Evolutionary conservation across 2,113 vertebrate species (phyloP).

Genomic region (Bambusicola thoracicus): DNA sequence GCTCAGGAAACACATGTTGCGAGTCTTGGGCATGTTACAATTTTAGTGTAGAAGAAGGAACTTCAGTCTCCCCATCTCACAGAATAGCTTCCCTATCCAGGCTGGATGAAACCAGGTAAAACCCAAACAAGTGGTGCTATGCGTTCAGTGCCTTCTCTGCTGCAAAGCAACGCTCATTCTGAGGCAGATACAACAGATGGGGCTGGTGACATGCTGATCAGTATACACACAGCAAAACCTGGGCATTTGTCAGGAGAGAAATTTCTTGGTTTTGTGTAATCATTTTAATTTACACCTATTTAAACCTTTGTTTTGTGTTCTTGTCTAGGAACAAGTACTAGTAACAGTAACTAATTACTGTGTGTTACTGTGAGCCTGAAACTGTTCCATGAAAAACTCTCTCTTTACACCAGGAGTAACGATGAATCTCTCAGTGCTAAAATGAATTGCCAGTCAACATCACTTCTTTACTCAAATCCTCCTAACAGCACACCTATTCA

Average conservation of each 20-base stretch:
- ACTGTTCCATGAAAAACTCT: accelerated
- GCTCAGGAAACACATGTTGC: neutral
- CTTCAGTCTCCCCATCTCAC: neutral
- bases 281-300: neutral
- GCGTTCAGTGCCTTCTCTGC: neutral
- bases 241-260: neutral
- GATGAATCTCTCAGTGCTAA: neutral
- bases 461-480: neutral
- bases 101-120: neutral
- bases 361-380: neutral
- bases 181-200: neutral
- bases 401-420: neutral
- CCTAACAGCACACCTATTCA: neutral
- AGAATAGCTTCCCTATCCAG: neutral
- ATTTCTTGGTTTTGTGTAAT: neutral
- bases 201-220: neutral
- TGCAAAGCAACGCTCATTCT: accelerated
- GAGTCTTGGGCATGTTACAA: neutral
- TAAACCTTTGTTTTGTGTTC: neutral
- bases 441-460: neutral
- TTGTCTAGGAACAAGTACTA: neutral
- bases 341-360: neutral
- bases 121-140: neutral
- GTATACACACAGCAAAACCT: neutral
- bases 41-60: neutral